Percentiles rank a stretch among this genome's conserved stretches.
phyloP scores from a whole-genome alignment of 2,888 invertebrate species.

The Peribatodes rhomboidaria region DNA sequence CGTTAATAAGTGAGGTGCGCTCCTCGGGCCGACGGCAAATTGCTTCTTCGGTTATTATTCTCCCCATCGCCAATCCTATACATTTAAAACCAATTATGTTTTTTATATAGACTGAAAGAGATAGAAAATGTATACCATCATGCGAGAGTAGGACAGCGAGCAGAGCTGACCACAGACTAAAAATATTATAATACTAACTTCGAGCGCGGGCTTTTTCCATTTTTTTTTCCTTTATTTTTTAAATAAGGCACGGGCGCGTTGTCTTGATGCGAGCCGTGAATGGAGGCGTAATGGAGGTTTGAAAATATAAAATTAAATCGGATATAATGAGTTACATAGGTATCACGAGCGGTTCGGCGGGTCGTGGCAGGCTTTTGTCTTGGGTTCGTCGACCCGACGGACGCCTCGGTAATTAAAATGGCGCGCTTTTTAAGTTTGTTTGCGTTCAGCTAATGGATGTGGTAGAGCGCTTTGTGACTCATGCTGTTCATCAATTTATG shows the following conservation, averaged over 20 bases:
- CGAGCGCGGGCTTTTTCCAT: constrained; percentile 57
- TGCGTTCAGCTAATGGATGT: constrained; percentile 39
- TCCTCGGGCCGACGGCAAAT: constrained; percentile 68
- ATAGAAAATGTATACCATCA: constrained; percentile 49
- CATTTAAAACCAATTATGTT: constrained; percentile 86
- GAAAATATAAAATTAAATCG: constrained; percentile 80
- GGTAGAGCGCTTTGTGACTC: constrained; percentile 23
- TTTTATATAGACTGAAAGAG: constrained; percentile 77
- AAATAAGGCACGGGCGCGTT: constrained; percentile 64
- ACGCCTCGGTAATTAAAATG: constrained; percentile 71
- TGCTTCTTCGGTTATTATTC: constrained; percentile 71
- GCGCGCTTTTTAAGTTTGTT: constrained; percentile 61
- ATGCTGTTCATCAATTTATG: constrained; percentile 23
- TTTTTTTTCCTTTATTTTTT: constrained; percentile 52
- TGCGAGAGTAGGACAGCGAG: constrained; percentile 61
- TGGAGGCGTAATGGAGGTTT: constrained; percentile 76
- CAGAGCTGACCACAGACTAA: constrained; percentile 60
- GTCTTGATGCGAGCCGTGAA: constrained; percentile 68
- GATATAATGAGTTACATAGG: constrained; percentile 78
- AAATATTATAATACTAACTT: constrained; percentile 48
- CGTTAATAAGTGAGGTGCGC: constrained; percentile 68
- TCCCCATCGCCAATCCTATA: constrained; percentile 81
- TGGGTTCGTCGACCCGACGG: constrained; percentile 64
- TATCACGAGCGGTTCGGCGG: constrained; percentile 67
- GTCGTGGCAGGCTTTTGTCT: constrained; percentile 71